Evolutionary conservation across 2,797 vertebrate species (phyloP).

Genomic region (Microctenopoma stevenorrisi): DNA sequence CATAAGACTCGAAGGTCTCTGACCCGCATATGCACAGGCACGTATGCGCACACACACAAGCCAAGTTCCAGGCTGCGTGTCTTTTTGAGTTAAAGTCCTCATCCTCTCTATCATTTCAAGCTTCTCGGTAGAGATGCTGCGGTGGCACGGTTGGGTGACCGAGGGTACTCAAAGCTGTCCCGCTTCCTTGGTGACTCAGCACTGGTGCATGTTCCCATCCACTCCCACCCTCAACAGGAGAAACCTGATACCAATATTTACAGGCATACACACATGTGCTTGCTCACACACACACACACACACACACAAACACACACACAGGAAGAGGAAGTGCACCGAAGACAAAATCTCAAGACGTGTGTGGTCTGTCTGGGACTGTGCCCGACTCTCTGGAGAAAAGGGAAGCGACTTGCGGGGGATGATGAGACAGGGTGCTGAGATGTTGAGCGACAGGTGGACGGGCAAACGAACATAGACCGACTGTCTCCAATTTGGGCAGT

Average conservation of each 20-base stretch:
- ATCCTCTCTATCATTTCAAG: background rate
- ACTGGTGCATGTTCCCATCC: conserved; percentile 75
- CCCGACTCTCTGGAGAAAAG: conserved; percentile 54
- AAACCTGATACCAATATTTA: conserved; percentile 81
- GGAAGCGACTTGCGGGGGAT: conserved; percentile 7
- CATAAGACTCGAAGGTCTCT: conserved; percentile 53
- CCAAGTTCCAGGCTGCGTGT: background rate
- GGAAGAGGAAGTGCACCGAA: conserved; percentile 71
- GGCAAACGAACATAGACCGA: conserved; percentile 68
- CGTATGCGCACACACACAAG: conserved; percentile 19
- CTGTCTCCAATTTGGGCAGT: conserved; percentile 68
- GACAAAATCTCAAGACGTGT: conserved; percentile 77
- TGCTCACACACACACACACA: background rate
- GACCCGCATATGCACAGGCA: conserved; percentile 32
- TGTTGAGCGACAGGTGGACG: conserved; percentile 81
- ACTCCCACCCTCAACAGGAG: conserved; percentile 57
- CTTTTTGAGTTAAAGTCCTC: background rate
- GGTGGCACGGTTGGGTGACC: conserved; percentile 31
- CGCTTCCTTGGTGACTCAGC: conserved; percentile 79
- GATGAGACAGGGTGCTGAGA: conserved; percentile 59
- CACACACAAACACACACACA: conserved; percentile 46
- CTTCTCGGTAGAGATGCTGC: background rate
- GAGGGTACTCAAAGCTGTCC: conserved; percentile 46
- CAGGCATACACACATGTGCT: conserved; percentile 64
- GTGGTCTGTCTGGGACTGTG: conserved; percentile 77